Evolutionary conservation across 2,888 invertebrate genomes (phyloP), one percentile per base, ranked within the genome.

Genomic region (Zaprionus lineosus): DNA sequence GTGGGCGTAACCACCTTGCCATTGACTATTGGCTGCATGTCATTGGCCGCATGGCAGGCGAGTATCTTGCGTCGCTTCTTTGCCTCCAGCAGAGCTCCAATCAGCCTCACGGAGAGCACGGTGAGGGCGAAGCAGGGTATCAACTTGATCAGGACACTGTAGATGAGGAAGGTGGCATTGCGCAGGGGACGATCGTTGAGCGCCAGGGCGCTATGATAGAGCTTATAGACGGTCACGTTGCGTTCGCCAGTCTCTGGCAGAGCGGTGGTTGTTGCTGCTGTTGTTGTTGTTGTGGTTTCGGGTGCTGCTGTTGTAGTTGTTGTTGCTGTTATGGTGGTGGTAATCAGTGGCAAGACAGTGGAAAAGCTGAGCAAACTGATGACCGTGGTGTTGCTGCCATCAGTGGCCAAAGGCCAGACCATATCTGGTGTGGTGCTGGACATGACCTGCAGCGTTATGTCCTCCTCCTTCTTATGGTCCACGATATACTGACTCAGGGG

Each of bases 141-240:
- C 46, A 98, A 91, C 91, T 98, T 98, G 74, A 98, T 94, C 68
- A 98, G 93, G 7, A 97, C 96, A 88, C 97, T 95, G 90, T 98
- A 98, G 78, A 97, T 94, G 94, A 96, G 96, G 90, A 97, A 96
- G 87, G 96, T 97, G 66, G 95, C 92, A 59, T 92, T 93, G 61
- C 94, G 91, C 74, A 94, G 90, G 28, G 92, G 91, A 70, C 92
- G 92, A 84, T 94, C 93, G 76, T 91, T 91, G 39, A 90, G 81
- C 1, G 92, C 92, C 39, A 93, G 88, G 31, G 92, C 93, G 70
- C 94, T 94, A 88, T 94, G 92, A 78, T 92, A 92, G 31, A 96
- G 91, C 63, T 92, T 92, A 88, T 94, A 95, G 8, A 94, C 91
- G 2, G 94, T 94, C 65, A 93, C 92, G 83, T 94, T 94, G 24